Conservation (phyloP, 2,888 invertebrate species). For the Xanthorhoe designata region DNA sequence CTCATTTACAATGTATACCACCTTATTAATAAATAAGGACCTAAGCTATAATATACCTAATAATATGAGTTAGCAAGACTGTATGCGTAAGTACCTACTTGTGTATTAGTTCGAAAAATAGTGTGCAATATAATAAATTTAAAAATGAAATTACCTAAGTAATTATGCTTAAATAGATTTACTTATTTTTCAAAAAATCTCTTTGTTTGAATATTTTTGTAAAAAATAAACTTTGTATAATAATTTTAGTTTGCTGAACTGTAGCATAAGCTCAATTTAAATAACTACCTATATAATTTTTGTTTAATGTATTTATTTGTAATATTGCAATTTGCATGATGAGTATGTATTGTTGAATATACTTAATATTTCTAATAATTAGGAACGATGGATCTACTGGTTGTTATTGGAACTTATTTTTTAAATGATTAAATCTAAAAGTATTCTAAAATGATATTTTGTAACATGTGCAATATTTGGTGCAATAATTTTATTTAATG, state of each 20-base stretch:
- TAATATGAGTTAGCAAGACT: slow-evolving; percentile 9
- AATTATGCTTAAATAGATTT: no score
- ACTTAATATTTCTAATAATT: background rate
- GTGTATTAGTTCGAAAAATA: background rate
- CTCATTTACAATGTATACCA: slow-evolving; percentile 70
- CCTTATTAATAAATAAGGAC: slow-evolving; percentile 80
- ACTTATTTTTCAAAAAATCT: no score
- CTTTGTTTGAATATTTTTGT: no score
- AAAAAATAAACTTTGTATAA: no score
- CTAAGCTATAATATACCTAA: slow-evolving; percentile 1
- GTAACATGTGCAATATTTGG: slow-evolving; percentile 59
- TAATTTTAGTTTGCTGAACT: no score
- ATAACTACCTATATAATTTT: no score
- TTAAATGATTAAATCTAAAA: slow-evolving; percentile 3
- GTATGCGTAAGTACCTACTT: background rate
- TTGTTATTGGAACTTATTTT: background rate
- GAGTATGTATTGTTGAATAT: background rate
- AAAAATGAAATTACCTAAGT: background rate
- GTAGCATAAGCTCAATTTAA: no score
- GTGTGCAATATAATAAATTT: background rate
- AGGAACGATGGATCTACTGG: background rate
- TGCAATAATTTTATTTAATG: slow-evolving; percentile 42
- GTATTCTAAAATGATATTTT: slow-evolving; percentile 33
- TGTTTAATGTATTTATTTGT: no score
- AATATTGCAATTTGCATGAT: slow-evolving; percentile 19